Conservation (phyloP, 2,888 invertebrate species). For the Piscicola geometra region DNA sequence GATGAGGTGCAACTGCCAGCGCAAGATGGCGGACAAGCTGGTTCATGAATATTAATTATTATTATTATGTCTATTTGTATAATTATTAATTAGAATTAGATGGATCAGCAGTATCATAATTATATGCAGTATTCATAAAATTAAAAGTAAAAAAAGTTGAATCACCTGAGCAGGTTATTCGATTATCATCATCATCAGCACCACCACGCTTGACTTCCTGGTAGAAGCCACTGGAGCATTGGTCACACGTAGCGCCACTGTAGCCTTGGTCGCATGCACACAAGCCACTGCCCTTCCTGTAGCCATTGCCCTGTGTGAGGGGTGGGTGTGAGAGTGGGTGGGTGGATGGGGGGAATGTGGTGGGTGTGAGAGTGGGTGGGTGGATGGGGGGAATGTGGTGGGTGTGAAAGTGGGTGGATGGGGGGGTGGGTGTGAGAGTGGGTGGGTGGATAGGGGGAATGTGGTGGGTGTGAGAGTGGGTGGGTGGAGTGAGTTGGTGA, state of each 20-base stretch:
- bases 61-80: neutral
- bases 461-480: no score
- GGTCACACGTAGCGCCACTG: slow-evolving; percentile 69
- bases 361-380: neutral
- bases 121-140: neutral
- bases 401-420: no score
- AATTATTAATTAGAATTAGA: neutral
- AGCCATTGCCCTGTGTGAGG: slow-evolving; percentile 71
- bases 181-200: neutral
- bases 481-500: no score
- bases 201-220: slow-evolving; percentile 13
- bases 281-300: slow-evolving; percentile 83
- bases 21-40: slow-evolving; percentile 36
- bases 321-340: neutral
- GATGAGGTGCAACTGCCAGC: slow-evolving; percentile 21
- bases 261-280: slow-evolving; percentile 85
- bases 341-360: neutral
- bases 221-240: slow-evolving; percentile 60
- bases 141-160: neutral
- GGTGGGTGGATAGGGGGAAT: no score
- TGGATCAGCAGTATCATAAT: neutral
- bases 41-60: neutral
- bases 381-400: no score
- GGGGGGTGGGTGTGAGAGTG: no score
- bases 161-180: neutral